phyloP scores from a whole-genome alignment of 2,888 invertebrate genomes.

The Odontomyia ornata region DNA sequence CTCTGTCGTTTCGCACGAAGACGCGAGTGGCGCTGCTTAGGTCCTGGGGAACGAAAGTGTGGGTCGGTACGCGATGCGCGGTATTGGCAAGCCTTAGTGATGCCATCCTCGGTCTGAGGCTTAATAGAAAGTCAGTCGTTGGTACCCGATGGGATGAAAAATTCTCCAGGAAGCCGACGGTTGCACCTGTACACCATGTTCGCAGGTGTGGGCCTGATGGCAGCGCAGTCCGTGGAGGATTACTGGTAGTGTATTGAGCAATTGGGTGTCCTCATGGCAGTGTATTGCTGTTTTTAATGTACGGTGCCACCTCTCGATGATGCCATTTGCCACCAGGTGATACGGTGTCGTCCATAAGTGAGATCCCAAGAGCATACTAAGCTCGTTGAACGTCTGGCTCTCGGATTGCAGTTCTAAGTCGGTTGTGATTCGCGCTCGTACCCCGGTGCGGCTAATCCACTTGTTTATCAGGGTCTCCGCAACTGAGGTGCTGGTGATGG shows the following conservation, averaged over 20 bases:
- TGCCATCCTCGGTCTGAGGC: not conserved
- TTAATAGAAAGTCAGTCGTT: not conserved
- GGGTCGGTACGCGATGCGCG: not conserved
- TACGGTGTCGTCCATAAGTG: not conserved
- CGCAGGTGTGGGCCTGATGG: not conserved
- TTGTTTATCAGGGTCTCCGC: not conserved
- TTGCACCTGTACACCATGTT: constrained; percentile 14
- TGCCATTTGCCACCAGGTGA: not conserved
- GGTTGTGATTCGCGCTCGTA: not conserved
- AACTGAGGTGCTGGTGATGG: not conserved
- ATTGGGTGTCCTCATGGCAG: constrained; percentile 13
- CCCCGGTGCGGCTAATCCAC: not conserved
- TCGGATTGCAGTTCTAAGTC: not conserved
- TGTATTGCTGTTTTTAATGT: not conserved
- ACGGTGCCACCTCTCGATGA: not conserved
- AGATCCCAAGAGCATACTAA: not conserved
- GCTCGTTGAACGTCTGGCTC: not conserved
- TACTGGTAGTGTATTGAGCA: not conserved
- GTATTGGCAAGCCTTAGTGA: not conserved
- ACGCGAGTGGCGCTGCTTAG: too few species aligned
- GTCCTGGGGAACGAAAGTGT: too few species aligned
- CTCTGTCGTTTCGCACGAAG: too few species aligned
- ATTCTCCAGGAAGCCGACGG: not conserved
- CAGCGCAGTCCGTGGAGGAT: not conserved
- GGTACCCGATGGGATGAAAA: not conserved